Percentiles rank a stretch among this genome's conserved stretches.
Conservation (phyloP, 2,888 invertebrate species). For the Tuta absoluta region DNA sequence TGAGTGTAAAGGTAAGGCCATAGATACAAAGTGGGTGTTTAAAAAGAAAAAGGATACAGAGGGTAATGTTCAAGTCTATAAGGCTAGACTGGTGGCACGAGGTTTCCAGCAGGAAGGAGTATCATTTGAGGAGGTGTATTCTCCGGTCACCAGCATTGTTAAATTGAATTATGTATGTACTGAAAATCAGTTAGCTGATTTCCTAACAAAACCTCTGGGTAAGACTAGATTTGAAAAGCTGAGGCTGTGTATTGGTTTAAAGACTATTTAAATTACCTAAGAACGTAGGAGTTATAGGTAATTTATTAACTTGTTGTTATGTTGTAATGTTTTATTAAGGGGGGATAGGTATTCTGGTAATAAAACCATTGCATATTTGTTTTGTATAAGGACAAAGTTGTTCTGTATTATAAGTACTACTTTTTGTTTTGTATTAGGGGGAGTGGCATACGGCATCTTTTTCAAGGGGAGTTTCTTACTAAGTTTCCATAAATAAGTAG, state of each 20-base stretch:
- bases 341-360: too few relatives aligned
- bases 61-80: constrained; percentile 27
- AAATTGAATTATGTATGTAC: constrained; percentile 2
- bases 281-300: too few relatives aligned
- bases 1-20: constrained; percentile 37
- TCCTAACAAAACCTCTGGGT: background rate
- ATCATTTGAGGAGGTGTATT: constrained; percentile 34
- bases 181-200: constrained; percentile 3
- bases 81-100: constrained; percentile 35
- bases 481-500: too few relatives aligned
- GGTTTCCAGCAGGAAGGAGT: constrained; percentile 35
- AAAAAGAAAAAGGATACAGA: constrained; percentile 40
- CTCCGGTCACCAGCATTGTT: constrained; percentile 36
- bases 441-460: too few relatives aligned
- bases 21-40: constrained; percentile 47
- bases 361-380: too few relatives aligned
- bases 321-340: too few relatives aligned
- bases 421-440: too few relatives aligned
- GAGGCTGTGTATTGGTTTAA: background rate
- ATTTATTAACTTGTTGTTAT: too few relatives aligned
- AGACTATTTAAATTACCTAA: too few relatives aligned
- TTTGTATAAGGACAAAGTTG: too few relatives aligned
- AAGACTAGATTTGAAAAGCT: constrained; percentile 5
- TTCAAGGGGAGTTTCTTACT: too few relatives aligned
- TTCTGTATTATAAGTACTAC: too few relatives aligned